Percentiles rank a stretch among this genome's conserved stretches.
phyloP scores from a whole-genome alignment of 2,113 vertebrate species.

The Rhynchopsitta pachyrhyncha region DNA sequence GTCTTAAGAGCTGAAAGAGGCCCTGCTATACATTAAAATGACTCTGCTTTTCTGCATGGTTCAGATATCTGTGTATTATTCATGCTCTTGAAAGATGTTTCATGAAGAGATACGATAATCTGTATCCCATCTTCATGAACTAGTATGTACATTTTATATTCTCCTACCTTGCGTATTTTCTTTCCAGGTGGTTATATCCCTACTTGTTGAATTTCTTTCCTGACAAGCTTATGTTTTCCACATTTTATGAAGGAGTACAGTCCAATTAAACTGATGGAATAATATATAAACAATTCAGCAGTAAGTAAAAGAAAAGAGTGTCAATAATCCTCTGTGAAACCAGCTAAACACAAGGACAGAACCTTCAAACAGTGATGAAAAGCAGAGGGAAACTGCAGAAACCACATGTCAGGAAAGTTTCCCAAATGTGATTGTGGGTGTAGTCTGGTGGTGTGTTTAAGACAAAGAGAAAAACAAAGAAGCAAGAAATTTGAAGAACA shows the following conservation, averaged over 20 bases:
- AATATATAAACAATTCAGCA: conserved; percentile 32
- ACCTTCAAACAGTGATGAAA: conserved; percentile 55
- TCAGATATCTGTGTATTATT: background rate
- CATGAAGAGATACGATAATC: background rate
- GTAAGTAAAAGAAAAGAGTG: conserved; percentile 21
- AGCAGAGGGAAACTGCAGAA: conserved; percentile 63
- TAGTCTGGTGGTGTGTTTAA: conserved; percentile 48
- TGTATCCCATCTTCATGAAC: background rate
- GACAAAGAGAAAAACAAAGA: conserved; percentile 39
- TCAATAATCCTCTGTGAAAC: conserved; percentile 19
- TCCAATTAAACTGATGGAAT: background rate
- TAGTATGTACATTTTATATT: background rate
- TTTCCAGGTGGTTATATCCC: background rate
- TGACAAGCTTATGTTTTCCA: background rate
- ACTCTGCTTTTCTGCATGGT: background rate
- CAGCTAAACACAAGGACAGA: conserved; percentile 30
- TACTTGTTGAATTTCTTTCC: background rate
- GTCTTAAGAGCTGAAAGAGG: background rate
- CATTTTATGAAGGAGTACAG: background rate
- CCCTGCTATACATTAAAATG: background rate
- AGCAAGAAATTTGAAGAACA: conserved; percentile 35
- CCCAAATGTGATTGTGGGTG: conserved; percentile 49
- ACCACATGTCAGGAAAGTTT: conserved; percentile 62
- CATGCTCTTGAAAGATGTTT: background rate
- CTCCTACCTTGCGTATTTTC: background rate